Conservation (phyloP, 2,797 vertebrate species). For the Sebastes itinus region DNA sequence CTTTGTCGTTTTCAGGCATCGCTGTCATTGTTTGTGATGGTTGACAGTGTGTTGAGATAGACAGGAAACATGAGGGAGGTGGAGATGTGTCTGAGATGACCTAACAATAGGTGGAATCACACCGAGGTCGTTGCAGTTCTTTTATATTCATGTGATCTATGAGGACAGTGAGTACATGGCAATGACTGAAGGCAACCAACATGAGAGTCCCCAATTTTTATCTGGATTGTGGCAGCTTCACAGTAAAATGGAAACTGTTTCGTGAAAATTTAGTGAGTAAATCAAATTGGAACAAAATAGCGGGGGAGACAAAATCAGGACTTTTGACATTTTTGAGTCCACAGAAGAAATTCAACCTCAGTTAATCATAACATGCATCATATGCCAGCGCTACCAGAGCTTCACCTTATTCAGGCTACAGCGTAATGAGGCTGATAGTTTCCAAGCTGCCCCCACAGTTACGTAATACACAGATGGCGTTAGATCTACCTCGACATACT, state of each 20-base stretch:
- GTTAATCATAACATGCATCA: background rate
- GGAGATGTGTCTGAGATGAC: too few relatives aligned
- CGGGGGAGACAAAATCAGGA: background rate
- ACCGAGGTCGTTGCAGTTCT: background rate
- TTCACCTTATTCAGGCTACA: constrained; percentile 4
- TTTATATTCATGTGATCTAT: accelerated
- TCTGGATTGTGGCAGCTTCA: too few relatives aligned
- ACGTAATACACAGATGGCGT: constrained; percentile 51
- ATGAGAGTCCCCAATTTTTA: too few relatives aligned
- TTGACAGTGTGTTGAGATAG: background rate
- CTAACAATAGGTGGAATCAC: too few relatives aligned
- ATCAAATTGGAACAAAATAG: background rate
- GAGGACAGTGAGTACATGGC: too few relatives aligned
- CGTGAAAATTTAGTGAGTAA: background rate
- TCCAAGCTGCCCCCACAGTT: constrained; percentile 41
- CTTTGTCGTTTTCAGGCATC: background rate
- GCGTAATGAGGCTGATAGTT: constrained; percentile 32
- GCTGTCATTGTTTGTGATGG: background rate
- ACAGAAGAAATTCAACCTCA: background rate
- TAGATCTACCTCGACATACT: constrained; percentile 29
- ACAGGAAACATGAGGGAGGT: background rate
- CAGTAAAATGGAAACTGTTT: background rate
- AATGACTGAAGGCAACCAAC: too few relatives aligned
- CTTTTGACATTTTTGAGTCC: constrained; percentile 12
- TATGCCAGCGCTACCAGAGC: background rate